Base-by-base conservation (phyloP, 2,113 vertebrate species). In the Silurus meridionalis region DNA sequence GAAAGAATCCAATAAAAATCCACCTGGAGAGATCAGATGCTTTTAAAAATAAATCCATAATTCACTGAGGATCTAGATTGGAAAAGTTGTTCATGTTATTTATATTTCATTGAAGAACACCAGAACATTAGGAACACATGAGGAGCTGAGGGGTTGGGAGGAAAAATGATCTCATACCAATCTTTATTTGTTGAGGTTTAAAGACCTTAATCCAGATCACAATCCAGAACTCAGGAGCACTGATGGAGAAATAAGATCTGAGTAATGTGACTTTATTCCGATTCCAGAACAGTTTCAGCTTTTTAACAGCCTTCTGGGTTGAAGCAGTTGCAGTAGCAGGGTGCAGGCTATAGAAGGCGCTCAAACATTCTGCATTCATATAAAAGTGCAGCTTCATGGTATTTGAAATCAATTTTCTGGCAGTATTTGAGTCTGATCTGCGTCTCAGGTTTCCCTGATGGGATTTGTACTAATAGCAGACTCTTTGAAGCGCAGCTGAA, bases 401-500 rank as follows among this genome's bases (percentile, higher is more conserved):
- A 14, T 21, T 52, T 25, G 0, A 1, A 13, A 14, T 21, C 53
- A 23, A n/a, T 55, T 55, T 55, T 6, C 23, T 15, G 4, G 3
- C 71, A 53, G 57, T 37, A 11, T 85, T 66, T 53, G 74, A 11
- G 10, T 14, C 60, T 21, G 48, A 21, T 37, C 8, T 37, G 21
- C 0, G 58, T 53, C 58, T 23, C 83, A 14, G 48, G 55, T 19
- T 37, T 78, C 60, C 72, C 13, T 52, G 3, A 3, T 25, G 17
- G 72, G 72, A 55, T 78, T 84, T 66, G 37, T 3, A 3, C 72
- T 64, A 78, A 85, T 66, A 48, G 83, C 61, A 8, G n/a, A 2
- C 48, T 80, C 63, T 81, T 89, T 89, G 77, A 87, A 85, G 88
- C 75, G 25, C 17, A 4, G 37, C 8, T 63, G 77, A 53, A 81